phyloP scores from a whole-genome alignment of 2,797 vertebrate species.

The Gymnocypris eckloni region DNA sequence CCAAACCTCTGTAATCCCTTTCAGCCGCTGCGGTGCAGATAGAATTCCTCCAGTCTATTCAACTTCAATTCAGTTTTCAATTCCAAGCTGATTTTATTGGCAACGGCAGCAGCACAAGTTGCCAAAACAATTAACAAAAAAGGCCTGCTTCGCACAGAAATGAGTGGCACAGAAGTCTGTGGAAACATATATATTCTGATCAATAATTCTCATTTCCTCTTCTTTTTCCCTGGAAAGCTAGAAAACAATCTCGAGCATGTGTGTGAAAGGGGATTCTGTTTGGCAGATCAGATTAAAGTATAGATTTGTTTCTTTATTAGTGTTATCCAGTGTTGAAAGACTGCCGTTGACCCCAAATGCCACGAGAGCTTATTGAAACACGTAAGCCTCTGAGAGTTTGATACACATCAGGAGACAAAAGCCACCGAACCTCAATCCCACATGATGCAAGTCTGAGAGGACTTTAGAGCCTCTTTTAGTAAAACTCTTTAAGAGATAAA shows the following conservation, averaged over 20 bases:
- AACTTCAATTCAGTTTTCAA: slow-evolving; percentile 81
- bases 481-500: slow-evolving; percentile 2
- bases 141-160: slow-evolving; percentile 64
- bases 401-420: slow-evolving; percentile 55
- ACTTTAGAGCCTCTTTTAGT: neutral
- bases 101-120: slow-evolving; percentile 66
- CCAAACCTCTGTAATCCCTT: slow-evolving; percentile 78
- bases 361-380: slow-evolving; percentile 49
- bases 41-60: slow-evolving; percentile 75
- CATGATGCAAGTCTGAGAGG: neutral
- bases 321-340: slow-evolving; percentile 37
- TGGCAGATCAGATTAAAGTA: slow-evolving; percentile 33
- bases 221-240: slow-evolving; percentile 15
- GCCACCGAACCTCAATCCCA: neutral
- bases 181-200: slow-evolving; percentile 28
- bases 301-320: slow-evolving; percentile 30
- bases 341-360: slow-evolving; percentile 2
- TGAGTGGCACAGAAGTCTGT: neutral
- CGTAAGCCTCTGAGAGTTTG: slow-evolving; percentile 31
- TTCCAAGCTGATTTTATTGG: slow-evolving; percentile 83
- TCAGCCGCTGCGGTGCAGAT: slow-evolving; percentile 70
- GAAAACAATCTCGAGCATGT: slow-evolving; percentile 32
- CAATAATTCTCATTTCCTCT: slow-evolving; percentile 43
- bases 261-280: slow-evolving; percentile 45
- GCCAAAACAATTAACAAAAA: slow-evolving; percentile 79